Percentiles rank a stretch among this genome's conserved stretches.
phyloP scores from a whole-genome alignment of 2,113 vertebrate species.

The human region DNA sequence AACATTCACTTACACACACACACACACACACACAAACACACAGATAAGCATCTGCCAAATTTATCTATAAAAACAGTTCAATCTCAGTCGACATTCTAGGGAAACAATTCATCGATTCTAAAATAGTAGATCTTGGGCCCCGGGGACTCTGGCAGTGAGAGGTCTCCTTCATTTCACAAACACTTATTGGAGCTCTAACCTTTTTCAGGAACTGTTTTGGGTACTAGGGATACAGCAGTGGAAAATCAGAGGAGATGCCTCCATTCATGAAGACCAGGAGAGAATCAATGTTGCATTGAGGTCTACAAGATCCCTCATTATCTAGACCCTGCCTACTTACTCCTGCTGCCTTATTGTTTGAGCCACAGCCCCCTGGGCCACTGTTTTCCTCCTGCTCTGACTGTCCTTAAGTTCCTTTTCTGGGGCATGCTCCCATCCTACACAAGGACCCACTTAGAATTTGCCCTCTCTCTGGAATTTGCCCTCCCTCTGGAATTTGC shows the following conservation, averaged over 20 bases:
- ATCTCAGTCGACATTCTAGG: background rate
- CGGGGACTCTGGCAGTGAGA: background rate
- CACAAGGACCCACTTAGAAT: too few relatives aligned
- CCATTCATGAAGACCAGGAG: background rate
- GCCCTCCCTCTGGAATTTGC: background rate
- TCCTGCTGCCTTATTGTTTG: background rate
- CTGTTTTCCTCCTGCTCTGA: background rate
- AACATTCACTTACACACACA: too few relatives aligned
- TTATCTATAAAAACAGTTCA: background rate
- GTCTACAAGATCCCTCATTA: background rate
- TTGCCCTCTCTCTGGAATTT: background rate
- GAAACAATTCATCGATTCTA: background rate
- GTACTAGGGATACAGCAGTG: too few relatives aligned
- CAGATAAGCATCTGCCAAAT: background rate
- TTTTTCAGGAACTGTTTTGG: background rate
- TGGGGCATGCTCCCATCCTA: background rate
- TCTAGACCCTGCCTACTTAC: background rate
- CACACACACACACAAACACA: too few relatives aligned
- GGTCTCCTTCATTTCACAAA: background rate
- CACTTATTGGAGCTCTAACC: too few relatives aligned
- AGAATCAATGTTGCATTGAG: fast-evolving
- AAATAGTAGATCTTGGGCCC: background rate
- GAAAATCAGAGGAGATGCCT: background rate
- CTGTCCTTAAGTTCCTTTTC: background rate
- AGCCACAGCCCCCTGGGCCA: background rate